Evolutionary conservation across 2,888 invertebrate genomes (phyloP).

Genomic region (Bursaphelenchus okinawaensis): DNA sequence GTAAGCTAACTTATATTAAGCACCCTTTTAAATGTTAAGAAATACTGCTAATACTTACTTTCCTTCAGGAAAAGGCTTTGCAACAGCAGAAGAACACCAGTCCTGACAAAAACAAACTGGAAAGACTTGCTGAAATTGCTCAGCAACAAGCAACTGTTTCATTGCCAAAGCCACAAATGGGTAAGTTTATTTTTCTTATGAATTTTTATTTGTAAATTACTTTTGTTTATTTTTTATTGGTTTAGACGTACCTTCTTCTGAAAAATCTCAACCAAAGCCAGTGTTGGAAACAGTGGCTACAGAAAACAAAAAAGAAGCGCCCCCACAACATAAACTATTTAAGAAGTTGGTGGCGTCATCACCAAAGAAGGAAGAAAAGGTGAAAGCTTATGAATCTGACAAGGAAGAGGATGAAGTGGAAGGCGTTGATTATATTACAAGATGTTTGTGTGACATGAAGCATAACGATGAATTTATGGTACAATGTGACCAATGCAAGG

Average conservation of each 20-base stretch:
- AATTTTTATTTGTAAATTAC: too few species aligned
- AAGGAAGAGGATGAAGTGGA: not conserved
- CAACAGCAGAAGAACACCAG: not conserved
- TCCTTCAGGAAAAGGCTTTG: not conserved
- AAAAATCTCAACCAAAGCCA: too few species aligned
- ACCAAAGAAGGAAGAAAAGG: not conserved
- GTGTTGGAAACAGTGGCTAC: too few species aligned
- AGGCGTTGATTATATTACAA: constrained; percentile 17
- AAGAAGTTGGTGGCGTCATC: not conserved
- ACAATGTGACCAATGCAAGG: constrained; percentile 32
- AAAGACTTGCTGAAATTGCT: not conserved
- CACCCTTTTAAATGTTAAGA: not conserved
- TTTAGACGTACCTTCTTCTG: not conserved
- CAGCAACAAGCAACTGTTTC: too few species aligned
- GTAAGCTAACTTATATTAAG: not conserved
- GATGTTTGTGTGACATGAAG: constrained; percentile 23
- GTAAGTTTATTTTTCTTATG: not conserved
- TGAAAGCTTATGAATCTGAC: constrained; percentile 13
- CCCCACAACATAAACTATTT: too few species aligned
- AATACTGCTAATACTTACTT: not conserved
- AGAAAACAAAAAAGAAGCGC: too few species aligned
- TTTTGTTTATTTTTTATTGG: too few species aligned
- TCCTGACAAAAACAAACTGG: not conserved
- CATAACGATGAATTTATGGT: constrained; percentile 35
- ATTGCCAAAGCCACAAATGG: not conserved